Evolutionary conservation across 2,888 invertebrate genomes (phyloP), one percentile per base, ranked within the genome.

Genomic region (Conops quadrifasciatus): DNA sequence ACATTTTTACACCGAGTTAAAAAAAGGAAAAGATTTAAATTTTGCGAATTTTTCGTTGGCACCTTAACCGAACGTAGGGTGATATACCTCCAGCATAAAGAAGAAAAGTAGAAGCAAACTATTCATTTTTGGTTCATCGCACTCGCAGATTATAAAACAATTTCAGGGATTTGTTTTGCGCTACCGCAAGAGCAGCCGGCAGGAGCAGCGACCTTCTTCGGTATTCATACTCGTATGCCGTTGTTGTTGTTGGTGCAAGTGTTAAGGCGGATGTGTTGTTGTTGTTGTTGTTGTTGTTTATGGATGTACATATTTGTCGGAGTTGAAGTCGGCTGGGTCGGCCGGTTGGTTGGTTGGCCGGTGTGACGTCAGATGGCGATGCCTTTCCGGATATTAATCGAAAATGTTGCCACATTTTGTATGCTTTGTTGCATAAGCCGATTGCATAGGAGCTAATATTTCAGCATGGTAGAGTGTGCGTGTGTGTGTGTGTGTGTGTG

Each of bases 111-210:
- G 24, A 66, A 72, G 59, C 64, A 51, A 58, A 64, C 68, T 70
- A 72, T 69, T 64, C 28, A 60, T 70, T 73, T 75, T 75, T 69
- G 73, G 74, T 75, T 76, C 75, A 77, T 76, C 76, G 75, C 75
- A 74, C 75, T 75, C 70, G 67, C 69, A 72, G 72, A 73, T 74
- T 75, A 73, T 68, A 66, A 74, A 76, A 73, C 64, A 70, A 73
- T 74, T 69, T 72, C 72, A 19, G 59, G 63, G 60, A 71, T 67
- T 60, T 56, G 66, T 66, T 66, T 67, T 45, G 59, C 16, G 59
- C n/a, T 49, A 21, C 53, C 53, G 19, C 56, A 43, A 43, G 24
- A 45, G 45, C 67, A n/a, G 45, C n/a, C n/a, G n/a, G 36, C n/a
- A n/a, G n/a, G n/a, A n/a, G n/a, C 66, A 15, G 36, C 36, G 56